Conservation (phyloP, 2,113 vertebrate species). For the Daphoenositta chrysoptera region DNA sequence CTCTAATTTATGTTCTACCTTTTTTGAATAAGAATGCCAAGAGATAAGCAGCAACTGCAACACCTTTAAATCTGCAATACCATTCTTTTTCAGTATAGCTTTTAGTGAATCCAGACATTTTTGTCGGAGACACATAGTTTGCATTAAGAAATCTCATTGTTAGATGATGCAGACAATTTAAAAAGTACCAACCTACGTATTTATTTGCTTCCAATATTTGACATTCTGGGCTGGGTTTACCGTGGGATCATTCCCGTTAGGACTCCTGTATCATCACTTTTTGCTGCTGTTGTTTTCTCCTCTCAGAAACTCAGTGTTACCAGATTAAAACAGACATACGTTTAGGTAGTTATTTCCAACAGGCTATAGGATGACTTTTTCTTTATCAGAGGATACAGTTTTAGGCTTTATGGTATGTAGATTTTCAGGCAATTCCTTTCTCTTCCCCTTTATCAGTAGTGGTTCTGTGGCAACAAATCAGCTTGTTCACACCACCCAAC, state of each 20-base stretch:
- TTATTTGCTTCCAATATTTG: not conserved
- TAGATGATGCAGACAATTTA: not conserved
- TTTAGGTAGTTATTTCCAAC: not conserved
- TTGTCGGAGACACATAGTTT: not conserved
- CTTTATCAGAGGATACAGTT: not conserved
- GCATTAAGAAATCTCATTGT: not conserved
- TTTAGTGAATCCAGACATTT: not conserved
- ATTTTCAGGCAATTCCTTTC: not conserved
- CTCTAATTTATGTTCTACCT: not conserved
- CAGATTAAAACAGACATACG: not conserved
- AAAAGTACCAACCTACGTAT: not conserved
- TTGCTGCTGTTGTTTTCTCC: not conserved
- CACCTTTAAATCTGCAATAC: not conserved
- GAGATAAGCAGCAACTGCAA: slow-evolving; percentile 6
- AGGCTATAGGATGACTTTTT: not conserved
- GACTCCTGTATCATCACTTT: not conserved
- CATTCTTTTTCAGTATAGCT: not conserved
- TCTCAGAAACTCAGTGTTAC: not conserved
- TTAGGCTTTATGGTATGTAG: not conserved
- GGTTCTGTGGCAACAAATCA: not conserved
- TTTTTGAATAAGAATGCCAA: not conserved
- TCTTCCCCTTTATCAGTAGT: not conserved
- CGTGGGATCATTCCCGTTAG: not conserved
- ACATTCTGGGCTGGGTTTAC: not conserved
- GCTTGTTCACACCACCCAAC: not conserved